Evolutionary conservation across 2,888 invertebrate species (phyloP).

Genomic region (Tetragnatha montana): DNA sequence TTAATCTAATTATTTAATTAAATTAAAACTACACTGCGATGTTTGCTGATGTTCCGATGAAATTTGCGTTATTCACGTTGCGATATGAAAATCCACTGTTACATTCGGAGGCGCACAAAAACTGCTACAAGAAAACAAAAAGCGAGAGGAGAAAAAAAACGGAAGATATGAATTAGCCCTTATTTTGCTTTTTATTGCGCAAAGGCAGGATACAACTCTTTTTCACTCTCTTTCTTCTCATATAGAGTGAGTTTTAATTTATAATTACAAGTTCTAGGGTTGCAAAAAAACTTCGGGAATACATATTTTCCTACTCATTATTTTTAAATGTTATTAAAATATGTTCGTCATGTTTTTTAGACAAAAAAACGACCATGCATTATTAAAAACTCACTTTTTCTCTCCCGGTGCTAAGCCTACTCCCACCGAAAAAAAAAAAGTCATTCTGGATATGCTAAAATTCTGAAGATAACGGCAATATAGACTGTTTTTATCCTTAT

Average conservation of each 20-base stretch:
- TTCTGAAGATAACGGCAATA: neutral
- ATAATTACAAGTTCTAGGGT: neutral
- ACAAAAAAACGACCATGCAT: neutral
- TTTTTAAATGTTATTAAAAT: slow-evolving; percentile 17
- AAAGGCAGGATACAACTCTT: neutral
- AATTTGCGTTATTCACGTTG: slow-evolving; percentile 19
- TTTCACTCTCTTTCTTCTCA: neutral
- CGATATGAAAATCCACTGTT: slow-evolving; percentile 8
- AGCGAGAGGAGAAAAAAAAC: slow-evolving; percentile 3
- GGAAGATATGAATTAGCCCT: neutral
- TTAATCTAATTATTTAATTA: slow-evolving; percentile 67
- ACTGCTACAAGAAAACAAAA: neutral
- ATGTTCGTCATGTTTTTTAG: slow-evolving; percentile 2
- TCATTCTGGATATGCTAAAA: neutral
- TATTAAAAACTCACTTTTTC: neutral
- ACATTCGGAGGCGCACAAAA: neutral
- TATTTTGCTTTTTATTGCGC: neutral
- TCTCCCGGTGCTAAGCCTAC: neutral
- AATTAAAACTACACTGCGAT: slow-evolving; percentile 43
- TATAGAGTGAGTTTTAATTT: slow-evolving; percentile 20
- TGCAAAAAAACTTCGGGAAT: slow-evolving; percentile 1
- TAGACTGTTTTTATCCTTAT: neutral
- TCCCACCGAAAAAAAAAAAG: neutral
- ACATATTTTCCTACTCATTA: neutral
- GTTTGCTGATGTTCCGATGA: slow-evolving; percentile 53